Conservation (phyloP, 2,113 vertebrate genomes). For the Anarhynchus alexandrinus region DNA sequence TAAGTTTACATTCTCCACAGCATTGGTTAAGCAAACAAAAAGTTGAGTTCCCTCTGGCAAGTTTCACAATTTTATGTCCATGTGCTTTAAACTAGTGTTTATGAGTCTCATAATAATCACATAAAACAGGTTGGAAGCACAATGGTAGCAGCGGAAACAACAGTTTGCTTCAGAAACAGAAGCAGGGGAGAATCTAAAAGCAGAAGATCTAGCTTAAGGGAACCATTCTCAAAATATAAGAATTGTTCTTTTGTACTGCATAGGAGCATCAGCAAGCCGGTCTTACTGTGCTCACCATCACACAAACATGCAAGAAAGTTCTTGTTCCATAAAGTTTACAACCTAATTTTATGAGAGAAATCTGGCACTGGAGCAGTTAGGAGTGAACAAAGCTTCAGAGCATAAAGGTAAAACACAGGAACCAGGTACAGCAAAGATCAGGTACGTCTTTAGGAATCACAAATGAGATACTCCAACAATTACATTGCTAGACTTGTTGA, state of each 20-base stretch:
- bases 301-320: not conserved
- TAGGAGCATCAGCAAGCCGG: not conserved
- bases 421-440: not conserved
- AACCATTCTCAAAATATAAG: not conserved
- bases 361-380: not conserved
- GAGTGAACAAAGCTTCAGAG: not conserved
- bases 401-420: not conserved
- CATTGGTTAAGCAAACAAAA: not conserved
- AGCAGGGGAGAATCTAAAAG: not conserved
- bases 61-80: not conserved
- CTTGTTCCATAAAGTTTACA: not conserved
- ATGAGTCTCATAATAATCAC: not conserved
- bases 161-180: not conserved
- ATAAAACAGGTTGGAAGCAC: not conserved
- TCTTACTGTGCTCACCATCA: not conserved
- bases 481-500: not conserved
- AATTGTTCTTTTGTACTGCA: not conserved
- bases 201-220: not conserved
- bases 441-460: not conserved
- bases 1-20: not conserved
- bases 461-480: not conserved
- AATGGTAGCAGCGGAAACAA: not conserved
- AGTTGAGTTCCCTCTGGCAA: not conserved
- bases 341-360: not conserved
- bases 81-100: not conserved